phyloP scores from a whole-genome alignment of 2,888 invertebrate species.

The Anarsia innoxiella region DNA sequence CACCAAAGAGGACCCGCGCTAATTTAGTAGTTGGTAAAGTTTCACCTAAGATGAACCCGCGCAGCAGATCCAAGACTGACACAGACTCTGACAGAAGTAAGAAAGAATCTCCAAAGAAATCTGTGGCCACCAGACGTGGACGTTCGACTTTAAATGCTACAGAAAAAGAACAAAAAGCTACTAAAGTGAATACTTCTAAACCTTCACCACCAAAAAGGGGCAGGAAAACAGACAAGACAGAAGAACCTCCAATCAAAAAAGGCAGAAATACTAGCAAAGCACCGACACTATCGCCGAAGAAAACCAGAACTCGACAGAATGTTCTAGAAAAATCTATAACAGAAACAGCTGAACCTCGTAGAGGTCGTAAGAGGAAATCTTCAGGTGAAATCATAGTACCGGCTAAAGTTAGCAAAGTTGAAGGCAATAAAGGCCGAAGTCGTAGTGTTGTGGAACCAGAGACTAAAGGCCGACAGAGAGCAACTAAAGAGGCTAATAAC shows the following conservation, averaged over 20 bases:
- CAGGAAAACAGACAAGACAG: neutral
- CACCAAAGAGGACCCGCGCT: constrained; percentile 34
- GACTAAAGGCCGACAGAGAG: no score
- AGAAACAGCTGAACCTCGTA: constrained; percentile 10
- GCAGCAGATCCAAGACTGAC: no score
- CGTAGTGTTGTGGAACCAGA: no score
- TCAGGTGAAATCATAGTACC: constrained; percentile 24
- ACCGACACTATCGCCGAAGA: constrained; percentile 12
- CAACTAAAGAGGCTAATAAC: no score
- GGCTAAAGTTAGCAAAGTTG: constrained; percentile 3
- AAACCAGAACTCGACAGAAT: no score
- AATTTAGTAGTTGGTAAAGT: constrained; percentile 35
- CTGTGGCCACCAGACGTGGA: constrained; percentile 20
- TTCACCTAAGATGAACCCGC: constrained; percentile 36
- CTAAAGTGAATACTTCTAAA: neutral
- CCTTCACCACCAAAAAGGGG: neutral
- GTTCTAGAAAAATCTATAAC: neutral
- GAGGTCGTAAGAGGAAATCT: constrained; percentile 8
- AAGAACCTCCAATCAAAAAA: constrained; percentile 1
- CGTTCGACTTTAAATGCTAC: no score
- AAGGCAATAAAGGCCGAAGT: neutral
- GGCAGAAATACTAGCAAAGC: neutral
- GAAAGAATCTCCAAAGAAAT: constrained; percentile 27
- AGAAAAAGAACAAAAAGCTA: neutral
- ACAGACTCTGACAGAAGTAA: constrained; percentile 3